Evolutionary conservation across 2,113 vertebrate species (phyloP), one percentile per base, ranked within the genome.

Genomic region (Podocnemis expansa): DNA sequence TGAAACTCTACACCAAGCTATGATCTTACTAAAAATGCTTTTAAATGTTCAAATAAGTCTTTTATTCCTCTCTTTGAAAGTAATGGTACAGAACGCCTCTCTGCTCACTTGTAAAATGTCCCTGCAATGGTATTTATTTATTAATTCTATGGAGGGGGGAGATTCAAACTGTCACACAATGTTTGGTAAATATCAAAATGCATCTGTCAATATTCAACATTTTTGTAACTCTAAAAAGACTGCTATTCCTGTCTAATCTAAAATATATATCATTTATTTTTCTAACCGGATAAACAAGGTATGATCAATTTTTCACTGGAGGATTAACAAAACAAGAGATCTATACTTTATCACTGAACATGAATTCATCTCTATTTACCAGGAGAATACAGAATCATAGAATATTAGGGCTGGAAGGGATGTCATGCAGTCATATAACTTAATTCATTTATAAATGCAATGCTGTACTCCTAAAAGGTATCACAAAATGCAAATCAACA

Each of bases 321-420:
- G 9, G 34, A 94, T 79, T 89, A 75, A 95, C 80, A 63, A 84
- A 87, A 95, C 58, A 84, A 25, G 78, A 87, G 90, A 89, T 93
- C 87, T 67, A 12, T 70, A 70, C 8, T 70, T 95, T 88, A 93
- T 88, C 91, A 85, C 58, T 75, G 76, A 95, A 89, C 85, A 87
- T 54, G 89, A 91, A 93, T 92, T 94, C 88, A 91, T 91, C 83
- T 90, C 83, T 90, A 93, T 82, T 76, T 81, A 80, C 84, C 87
- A 52, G 89, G 83, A 90, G 70, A 94, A 87, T 49, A 80, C 78
- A 89, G 45, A n/a, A n/a, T n/a, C n/a, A n/a, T n/a, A n/a, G n/a
- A n/a, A n/a, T n/a, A n/a, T n/a, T n/a, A n/a, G n/a, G n/a, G n/a
- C n/a, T n/a, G n/a, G n/a, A n/a, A n/a, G n/a, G n/a, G n/a, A n/a